Percentiles rank a stretch among this genome's conserved stretches.
Conservation (phyloP, 2,797 vertebrate species). For the Anguilla anguilla region DNA sequence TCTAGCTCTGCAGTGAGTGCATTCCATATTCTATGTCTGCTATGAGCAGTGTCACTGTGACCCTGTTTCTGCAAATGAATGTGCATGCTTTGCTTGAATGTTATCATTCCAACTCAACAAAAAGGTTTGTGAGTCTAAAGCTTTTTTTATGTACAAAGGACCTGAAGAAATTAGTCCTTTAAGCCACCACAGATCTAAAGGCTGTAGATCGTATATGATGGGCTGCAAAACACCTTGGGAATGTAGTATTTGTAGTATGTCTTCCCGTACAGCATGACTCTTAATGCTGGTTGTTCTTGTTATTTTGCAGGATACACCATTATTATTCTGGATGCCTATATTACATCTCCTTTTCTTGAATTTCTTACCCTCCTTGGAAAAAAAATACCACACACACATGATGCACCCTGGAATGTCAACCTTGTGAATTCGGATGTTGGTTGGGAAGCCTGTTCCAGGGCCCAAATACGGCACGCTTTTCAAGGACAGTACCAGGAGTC, state of each 20-base stretch:
- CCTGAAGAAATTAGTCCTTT: constrained; percentile 3
- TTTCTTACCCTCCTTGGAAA: background rate
- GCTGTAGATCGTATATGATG: constrained; percentile 2
- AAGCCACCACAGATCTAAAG: background rate
- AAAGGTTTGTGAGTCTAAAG: constrained; percentile 66
- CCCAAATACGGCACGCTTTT: background rate
- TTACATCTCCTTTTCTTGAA: background rate
- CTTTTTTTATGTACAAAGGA: constrained; percentile 1
- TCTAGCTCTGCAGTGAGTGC: background rate
- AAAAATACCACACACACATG: constrained; percentile 11
- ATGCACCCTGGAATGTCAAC: constrained; percentile 5
- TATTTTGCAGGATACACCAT: background rate
- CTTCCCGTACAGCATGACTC: background rate
- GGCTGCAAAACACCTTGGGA: background rate
- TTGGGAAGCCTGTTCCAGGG: background rate
- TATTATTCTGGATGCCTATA: background rate
- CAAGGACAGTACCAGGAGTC: background rate
- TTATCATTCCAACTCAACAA: constrained; percentile 65
- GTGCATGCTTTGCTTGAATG: constrained; percentile 51
- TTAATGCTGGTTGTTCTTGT: background rate
- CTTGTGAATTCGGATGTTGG: background rate
- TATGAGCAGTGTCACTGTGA: background rate
- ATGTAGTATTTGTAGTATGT: background rate
- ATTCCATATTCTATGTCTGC: constrained; percentile 2
- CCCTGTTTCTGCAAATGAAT: background rate